Base-by-base conservation (phyloP, 2,113 vertebrate genomes). In the Gasterosteus aculeatus region DNA sequence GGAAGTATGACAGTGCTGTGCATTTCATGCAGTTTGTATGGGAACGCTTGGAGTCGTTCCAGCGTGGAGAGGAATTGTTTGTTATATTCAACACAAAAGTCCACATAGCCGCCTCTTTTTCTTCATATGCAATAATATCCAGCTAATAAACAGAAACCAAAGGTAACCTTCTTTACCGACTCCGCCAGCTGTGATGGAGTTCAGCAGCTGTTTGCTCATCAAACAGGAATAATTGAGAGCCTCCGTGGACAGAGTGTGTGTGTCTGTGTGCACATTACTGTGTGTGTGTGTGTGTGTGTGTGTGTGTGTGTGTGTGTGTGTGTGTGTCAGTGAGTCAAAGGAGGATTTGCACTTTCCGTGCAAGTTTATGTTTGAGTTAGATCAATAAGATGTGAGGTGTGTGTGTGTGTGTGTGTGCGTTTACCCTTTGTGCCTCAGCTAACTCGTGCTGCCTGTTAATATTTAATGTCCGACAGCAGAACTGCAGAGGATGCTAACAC, bases 401-500 rank as follows among this genome's bases (percentile, higher is more conserved):
- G 16, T 53, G 18, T 42, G 7, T 42, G 22, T 58, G 16, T 58
- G n/a, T 42, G 38, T 63, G 63, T 44, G 65, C 35, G 59, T 64
- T 51, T 15, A 41, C 42, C 56, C 65, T 53, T 19, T 51, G 69
- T 66, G 19, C 65, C 51, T 72, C 62, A 33, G 62, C 67, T 78
- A 88, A 85, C 85, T 85, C 83, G 70, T 60, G 4, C 51, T 64
- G 75, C 47, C 46, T 85, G 70, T 85, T 57, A 78, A 81, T 85
- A 78, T 83, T 83, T 85, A 47, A 81, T 79, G 75, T 85, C 39
- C 0, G 66, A 38, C 65, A 58, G 70, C 22, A 1, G 65, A 68
- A 57, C 67, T 54, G 51, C 69, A 56, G 58, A 49, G 33, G 78
- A 77, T 68, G 64, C 75, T 60, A 65, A 61, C 68, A 46, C 59